Evolutionary conservation across 92 coral and sea anemone species (phyloP), one percentile per base, ranked within the genome.

Genomic region (Porites divaricata): DNA sequence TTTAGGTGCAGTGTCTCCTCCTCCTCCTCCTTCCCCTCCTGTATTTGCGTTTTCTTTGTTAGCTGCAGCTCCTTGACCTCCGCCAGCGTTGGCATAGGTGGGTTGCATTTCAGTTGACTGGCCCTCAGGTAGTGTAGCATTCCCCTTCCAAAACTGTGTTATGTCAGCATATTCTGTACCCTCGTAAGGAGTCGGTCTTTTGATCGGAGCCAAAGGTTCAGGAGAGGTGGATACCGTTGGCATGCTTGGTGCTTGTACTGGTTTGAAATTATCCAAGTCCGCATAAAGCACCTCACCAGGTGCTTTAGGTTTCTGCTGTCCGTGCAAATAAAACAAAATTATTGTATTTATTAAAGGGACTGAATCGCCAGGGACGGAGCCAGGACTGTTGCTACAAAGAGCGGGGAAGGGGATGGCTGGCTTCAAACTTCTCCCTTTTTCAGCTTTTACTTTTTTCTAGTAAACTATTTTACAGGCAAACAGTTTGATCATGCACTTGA

Each of bases 261-360:
- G 78, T 13, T 74, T 8, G 21, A 74, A 74, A n/a, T 74, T 64
- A 54, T 63, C 78, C 65, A 54, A 54, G 28, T 54, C 78, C 52
- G 78, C 78, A 54, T 54, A 74, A 2, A 74, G 78, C 54, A 53
- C 35, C 8, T 74, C 78, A 54, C 78, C 65, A 8, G 65, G 78
- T 35, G 45, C 45, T 24, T 74, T 74, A 12, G 54, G 49, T 14
- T 53, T 4, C 20, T 35, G 50, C 13, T 70, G 21, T 17, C 41
- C 0, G 21, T 23, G 10, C 15, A 54, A 54, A 15, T 54, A 54
- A 54, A 54, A 54, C 59, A 54, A 54, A 54, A 4, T 8, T 11
- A 10, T 12, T 54, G 59, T 2, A 15, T 54, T 15, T 2, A 2
- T 12, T 54, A 11, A 54, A 8, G 17, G 4, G 12, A 53, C 58